phyloP scores from a whole-genome alignment of 2,888 invertebrate species.

The Alviniconcha strummeri region DNA sequence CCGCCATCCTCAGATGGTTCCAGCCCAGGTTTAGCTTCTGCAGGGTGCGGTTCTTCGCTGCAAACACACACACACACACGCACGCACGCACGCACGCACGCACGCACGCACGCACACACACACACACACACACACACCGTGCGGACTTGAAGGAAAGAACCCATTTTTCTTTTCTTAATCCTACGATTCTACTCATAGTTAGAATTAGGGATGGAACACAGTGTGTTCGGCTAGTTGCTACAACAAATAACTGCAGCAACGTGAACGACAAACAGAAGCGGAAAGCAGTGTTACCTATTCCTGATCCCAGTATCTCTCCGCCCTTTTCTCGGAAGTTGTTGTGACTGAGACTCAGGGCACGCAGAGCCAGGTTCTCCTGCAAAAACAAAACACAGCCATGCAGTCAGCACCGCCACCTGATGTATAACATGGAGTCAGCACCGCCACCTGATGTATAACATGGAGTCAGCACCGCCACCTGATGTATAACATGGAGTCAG shows the following conservation, averaged over 20 bases:
- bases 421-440: too few relatives aligned
- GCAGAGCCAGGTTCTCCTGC: conserved; percentile 40
- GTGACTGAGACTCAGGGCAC: conserved; percentile 53
- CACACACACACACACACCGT: background rate
- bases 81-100: background rate
- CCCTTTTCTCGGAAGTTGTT: conserved; percentile 58
- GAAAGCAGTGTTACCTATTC: conserved; percentile 34
- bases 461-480: too few relatives aligned
- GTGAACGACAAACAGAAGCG: background rate
- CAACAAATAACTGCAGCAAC: background rate
- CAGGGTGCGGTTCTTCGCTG: conserved; percentile 56
- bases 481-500: too few relatives aligned
- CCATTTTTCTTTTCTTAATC: background rate
- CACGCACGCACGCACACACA: background rate
- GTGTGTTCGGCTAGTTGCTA: background rate
- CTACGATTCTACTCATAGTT: background rate
- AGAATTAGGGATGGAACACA: background rate
- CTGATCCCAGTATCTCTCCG: conserved; percentile 54
- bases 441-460: too few relatives aligned
- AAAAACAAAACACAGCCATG: background rate
- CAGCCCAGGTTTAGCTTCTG: conserved; percentile 61
- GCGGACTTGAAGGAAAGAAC: background rate
- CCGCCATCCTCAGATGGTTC: conserved; percentile 63
- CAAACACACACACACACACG: conserved; percentile 15
- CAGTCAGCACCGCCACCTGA: too few relatives aligned